Evolutionary conservation across 2,888 invertebrate genomes (phyloP).

Genomic region (Coleophora deauratella): DNA sequence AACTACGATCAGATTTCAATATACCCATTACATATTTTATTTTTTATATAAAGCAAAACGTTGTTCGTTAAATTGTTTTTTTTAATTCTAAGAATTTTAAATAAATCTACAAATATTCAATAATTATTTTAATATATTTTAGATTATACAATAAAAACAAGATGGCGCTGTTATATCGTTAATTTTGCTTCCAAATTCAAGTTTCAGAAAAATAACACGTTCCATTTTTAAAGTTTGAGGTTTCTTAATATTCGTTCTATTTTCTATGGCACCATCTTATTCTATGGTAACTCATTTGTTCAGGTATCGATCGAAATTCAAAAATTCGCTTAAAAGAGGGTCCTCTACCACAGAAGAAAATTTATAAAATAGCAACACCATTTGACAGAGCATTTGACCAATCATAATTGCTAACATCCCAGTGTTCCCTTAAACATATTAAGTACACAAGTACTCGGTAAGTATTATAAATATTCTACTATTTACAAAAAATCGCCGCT

Average conservation of each 20-base stretch:
- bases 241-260: conserved; percentile 13
- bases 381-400: conserved; percentile 52
- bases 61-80: too few relatives aligned
- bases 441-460: conserved; percentile 28
- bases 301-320: conserved; percentile 37
- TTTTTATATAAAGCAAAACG: too few relatives aligned
- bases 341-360: conserved; percentile 22
- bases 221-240: background rate
- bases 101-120: conserved; percentile 1
- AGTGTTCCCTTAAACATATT: conserved; percentile 34
- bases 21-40: conserved; percentile 4
- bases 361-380: conserved; percentile 9
- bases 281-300: conserved; percentile 64
- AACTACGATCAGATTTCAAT: conserved; percentile 14
- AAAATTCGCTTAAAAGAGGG: conserved; percentile 9
- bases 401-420: conserved; percentile 68
- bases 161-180: conserved; percentile 17
- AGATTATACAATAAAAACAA: conserved; percentile 13
- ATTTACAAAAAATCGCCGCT: conserved; percentile 57
- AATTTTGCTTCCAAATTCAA: background rate
- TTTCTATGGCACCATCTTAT: conserved; percentile 65
- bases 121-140: conserved; percentile 10
- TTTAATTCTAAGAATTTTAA: too few relatives aligned
- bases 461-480: conserved; percentile 60
- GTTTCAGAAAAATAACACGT: background rate